Evolutionary conservation across 2,888 invertebrate species (phyloP).

Genomic region (Podabrus alpinus): DNA sequence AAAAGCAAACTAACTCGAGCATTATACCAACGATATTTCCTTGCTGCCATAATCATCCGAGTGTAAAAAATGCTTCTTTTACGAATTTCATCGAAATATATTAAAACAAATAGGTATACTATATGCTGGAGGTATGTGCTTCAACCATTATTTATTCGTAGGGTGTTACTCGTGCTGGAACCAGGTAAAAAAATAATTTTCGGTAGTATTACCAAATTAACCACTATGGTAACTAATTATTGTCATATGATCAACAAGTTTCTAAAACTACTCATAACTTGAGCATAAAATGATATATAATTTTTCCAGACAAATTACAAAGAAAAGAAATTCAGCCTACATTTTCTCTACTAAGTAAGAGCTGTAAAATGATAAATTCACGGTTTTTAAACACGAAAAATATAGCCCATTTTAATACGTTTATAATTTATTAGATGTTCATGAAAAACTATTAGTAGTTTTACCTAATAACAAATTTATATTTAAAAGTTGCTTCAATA

Average conservation of each 20-base stretch:
- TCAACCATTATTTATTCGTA: neutral
- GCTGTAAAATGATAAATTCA: conserved; percentile 1
- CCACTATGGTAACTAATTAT: neutral
- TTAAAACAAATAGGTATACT: neutral
- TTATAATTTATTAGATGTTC: neutral
- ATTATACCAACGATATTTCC: conserved; percentile 32
- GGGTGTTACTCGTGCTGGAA: neutral
- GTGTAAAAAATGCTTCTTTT: conserved; percentile 41
- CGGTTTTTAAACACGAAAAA: conserved; percentile 1
- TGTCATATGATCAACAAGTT: conserved; percentile 5
- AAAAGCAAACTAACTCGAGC: conserved; percentile 35
- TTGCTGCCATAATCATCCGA: conserved; percentile 34
- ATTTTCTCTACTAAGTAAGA: neutral
- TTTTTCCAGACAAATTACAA: neutral
- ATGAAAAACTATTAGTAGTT: neutral
- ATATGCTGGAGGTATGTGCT: neutral
- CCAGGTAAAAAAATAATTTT: neutral
- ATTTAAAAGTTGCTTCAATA: neutral
- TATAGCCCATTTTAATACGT: neutral
- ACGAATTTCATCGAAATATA: conserved; percentile 19
- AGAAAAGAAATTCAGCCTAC: conserved; percentile 4
- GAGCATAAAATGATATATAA: conserved; percentile 2
- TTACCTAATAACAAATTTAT: neutral
- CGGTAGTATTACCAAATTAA: no score
- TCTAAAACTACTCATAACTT: conserved; percentile 3